Evolutionary conservation across 2,797 vertebrate genomes (phyloP).

Genomic region (Craterocephalus amniculus): DNA sequence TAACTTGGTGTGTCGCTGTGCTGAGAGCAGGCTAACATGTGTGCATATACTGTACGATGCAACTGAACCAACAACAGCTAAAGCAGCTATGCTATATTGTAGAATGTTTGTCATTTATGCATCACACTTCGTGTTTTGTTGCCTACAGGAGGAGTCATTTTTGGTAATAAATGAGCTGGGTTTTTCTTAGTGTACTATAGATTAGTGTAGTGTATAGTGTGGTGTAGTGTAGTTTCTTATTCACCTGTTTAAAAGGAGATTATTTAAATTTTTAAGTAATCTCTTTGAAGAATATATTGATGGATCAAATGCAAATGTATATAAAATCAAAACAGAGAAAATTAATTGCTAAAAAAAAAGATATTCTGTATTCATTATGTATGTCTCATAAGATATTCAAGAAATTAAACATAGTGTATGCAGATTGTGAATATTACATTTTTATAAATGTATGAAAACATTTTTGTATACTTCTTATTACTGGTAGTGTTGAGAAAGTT

Average conservation of each 20-base stretch:
- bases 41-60: background rate
- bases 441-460: background rate
- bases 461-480: background rate
- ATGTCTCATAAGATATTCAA: background rate
- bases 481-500: background rate
- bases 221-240: background rate
- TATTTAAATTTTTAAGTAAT: too few relatives aligned
- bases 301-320: background rate
- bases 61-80: background rate
- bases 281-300: too few relatives aligned
- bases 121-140: background rate
- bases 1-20: background rate
- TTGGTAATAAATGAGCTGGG: background rate
- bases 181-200: too few relatives aligned
- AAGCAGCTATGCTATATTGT: background rate
- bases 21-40: background rate
- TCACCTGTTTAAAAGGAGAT: background rate
- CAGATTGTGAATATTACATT: background rate
- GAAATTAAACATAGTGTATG: too few relatives aligned
- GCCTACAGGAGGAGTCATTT: background rate
- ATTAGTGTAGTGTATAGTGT: too few relatives aligned
- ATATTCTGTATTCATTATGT: background rate
- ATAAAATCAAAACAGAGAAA: background rate
- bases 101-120: background rate
- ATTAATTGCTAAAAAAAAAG: background rate